Evolutionary conservation across 92 coral and sea anemone species (phyloP), one percentile per base, ranked within the genome.

Genomic region (Bergia sp.): DNA sequence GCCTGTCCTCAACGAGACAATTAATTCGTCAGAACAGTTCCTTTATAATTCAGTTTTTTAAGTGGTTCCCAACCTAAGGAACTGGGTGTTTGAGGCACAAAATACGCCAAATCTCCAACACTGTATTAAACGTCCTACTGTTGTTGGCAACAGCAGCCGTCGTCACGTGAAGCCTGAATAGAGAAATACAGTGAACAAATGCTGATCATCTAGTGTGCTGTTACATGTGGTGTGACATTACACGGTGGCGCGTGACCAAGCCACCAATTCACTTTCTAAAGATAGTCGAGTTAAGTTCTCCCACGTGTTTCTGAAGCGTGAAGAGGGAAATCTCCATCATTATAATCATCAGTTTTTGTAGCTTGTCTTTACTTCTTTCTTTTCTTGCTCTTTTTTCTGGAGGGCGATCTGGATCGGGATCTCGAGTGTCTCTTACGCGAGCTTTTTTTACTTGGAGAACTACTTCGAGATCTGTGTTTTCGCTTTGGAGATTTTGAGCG

Each of bases 391-490:
- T 95, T 95, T 82, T 94, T 95, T 76, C 91, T 92, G 16, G 98
- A 89, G 16, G 98, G 98, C n/a, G 98, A 95, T 36, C 95, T 91
- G 18, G 98, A 95, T 45, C 96, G 89, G 23, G 98, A 93, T 64
- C 98, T 83, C 7, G 98, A 95, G 45, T 94, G 96, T 61, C 92
- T 94, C 89, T 94, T 95, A 73, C 94, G 91, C 82, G 95, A 90
- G 72, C 94, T 93, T 88, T 79, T 93, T 90, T 91, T 95, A 45
- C 42, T 86, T 7, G 98, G 96, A 9, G 98, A 86, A 7, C 91
- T 89, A 57, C 96, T 95, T 42, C 98, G 92, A 58, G 98, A 95
- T 77, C 98, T 90, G 45, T 91, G 94, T 80, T 94, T 92, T 18
- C 92, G 94, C 77, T 92, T 94, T 76, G 88, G 81, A 65, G 92